These are phyloP conservation scores for Nyctibius bracteatus DNA, from an alignment of 2,113 vertebrate genomes.

Conservation along the genomic window DNA sequence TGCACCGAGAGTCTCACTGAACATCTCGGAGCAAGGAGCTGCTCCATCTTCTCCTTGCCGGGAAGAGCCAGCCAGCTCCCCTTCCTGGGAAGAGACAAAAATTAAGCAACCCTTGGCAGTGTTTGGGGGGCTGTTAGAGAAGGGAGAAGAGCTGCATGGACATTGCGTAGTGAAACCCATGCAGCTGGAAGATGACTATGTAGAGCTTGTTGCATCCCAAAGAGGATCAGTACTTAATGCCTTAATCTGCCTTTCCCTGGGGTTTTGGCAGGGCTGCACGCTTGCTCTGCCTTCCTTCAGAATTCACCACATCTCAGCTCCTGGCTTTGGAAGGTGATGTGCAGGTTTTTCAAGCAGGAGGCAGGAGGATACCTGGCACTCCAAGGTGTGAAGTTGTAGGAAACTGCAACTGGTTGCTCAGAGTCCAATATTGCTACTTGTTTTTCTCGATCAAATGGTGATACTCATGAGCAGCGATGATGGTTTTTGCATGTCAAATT, in stretches of 20 bases:
- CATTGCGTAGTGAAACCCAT: accelerated
- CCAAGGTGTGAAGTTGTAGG: not conserved
- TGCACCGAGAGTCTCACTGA: accelerated
- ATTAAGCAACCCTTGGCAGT: not conserved
- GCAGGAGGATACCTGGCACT: not conserved
- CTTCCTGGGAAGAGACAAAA: not conserved
- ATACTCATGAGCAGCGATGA: too few species aligned
- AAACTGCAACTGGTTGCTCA: not conserved
- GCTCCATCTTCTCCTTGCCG: not conserved
- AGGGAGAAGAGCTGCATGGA: not conserved
- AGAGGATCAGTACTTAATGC: not conserved
- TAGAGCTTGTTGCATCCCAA: not conserved
- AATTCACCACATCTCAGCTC: accelerated
- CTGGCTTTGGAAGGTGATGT: not conserved
- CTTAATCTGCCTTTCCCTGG: not conserved
- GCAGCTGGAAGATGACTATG: not conserved
- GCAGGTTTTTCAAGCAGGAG: too few species aligned
- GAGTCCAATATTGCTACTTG: not conserved
- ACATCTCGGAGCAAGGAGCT: not conserved
- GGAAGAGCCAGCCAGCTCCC: accelerated
- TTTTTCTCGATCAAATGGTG: accelerated
- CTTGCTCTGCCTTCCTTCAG: not conserved
- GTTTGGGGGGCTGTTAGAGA: not conserved
- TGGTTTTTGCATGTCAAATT: accelerated
- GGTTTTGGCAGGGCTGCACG: accelerated